phyloP scores from a whole-genome alignment of 2,113 vertebrate species.

The Pelobates fuscus region DNA sequence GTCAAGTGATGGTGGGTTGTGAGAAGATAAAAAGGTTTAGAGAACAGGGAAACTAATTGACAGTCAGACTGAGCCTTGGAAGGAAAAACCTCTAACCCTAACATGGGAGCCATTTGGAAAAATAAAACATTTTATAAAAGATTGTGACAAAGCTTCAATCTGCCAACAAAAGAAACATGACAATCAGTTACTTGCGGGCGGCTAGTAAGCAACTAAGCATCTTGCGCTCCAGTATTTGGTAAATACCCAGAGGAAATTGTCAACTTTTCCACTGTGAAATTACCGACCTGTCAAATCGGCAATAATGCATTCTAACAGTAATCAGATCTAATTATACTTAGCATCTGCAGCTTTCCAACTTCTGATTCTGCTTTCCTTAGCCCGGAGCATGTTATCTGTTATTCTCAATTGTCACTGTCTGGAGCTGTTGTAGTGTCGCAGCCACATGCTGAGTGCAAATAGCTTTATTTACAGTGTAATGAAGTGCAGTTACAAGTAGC shows the following conservation, averaged over 20 bases:
- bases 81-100: too few relatives aligned
- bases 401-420: slow-evolving; percentile 23
- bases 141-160: too few relatives aligned
- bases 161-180: too few relatives aligned
- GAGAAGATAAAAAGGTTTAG: too few relatives aligned
- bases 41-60: too few relatives aligned
- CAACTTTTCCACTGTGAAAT: slow-evolving; percentile 1
- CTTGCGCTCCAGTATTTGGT: background rate
- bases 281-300: background rate
- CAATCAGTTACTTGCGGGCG: too few relatives aligned
- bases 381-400: slow-evolving; percentile 31
- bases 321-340: slow-evolving; percentile 38
- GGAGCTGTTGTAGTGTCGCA: slow-evolving; percentile 12
- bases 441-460: slow-evolving; percentile 33
- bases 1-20: too few relatives aligned
- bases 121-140: too few relatives aligned
- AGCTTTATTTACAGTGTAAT: slow-evolving; percentile 43
- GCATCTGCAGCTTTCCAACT: background rate
- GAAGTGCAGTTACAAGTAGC: slow-evolving; percentile 42
- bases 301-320: slow-evolving; percentile 17
- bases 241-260: background rate
- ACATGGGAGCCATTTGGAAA: too few relatives aligned
- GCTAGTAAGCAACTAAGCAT: too few relatives aligned
- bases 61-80: too few relatives aligned
- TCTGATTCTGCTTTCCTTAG: background rate